These are phyloP conservation scores for Sminthopsis crassicaudata DNA, from an alignment of 2,113 vertebrate genomes.

Conservation along the genomic window DNA sequence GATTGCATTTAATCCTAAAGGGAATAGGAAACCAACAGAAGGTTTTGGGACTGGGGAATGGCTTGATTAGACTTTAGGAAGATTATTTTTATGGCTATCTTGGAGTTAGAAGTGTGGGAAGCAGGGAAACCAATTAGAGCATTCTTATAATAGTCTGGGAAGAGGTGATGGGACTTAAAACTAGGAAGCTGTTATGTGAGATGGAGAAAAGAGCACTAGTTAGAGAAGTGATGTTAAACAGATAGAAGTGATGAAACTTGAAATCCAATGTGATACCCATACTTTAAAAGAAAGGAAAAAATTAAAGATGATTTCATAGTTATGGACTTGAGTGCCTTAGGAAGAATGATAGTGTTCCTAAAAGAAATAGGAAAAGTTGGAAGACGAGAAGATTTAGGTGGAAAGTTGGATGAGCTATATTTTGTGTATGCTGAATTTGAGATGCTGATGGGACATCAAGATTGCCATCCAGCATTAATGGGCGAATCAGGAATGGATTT, in stretches of 20 bases:
- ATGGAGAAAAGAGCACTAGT: neutral
- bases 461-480: neutral
- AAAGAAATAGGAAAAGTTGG: neutral
- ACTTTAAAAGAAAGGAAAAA: neutral
- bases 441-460: neutral
- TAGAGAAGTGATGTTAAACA: neutral
- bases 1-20: neutral
- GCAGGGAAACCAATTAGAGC: neutral
- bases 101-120: neutral
- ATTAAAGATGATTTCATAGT: neutral
- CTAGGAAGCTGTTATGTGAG: neutral
- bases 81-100: neutral
- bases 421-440: neutral
- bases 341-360: neutral
- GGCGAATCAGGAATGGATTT: neutral
- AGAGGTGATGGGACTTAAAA: neutral
- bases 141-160: neutral
- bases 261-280: neutral
- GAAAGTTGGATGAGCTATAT: neutral
- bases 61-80: neutral
- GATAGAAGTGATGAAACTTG: neutral
- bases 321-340: neutral
- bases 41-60: neutral
- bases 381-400: neutral
- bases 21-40: neutral